Conservation (phyloP, 2,888 invertebrate genomes). For the Elysia crispata region DNA sequence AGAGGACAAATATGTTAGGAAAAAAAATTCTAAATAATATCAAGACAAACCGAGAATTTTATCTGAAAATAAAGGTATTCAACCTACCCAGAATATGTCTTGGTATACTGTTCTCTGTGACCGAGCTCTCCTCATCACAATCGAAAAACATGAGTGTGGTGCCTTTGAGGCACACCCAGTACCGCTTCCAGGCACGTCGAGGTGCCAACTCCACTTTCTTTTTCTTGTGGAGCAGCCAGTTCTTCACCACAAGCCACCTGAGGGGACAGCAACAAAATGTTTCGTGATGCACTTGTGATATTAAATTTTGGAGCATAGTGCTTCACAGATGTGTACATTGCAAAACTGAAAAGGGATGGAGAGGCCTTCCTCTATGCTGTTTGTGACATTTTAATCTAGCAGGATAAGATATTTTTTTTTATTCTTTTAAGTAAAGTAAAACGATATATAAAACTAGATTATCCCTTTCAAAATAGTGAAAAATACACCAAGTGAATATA, state of each 20-base stretch:
- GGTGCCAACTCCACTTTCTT: conserved; percentile 97
- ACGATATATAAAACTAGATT: no score
- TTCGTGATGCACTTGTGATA: neutral
- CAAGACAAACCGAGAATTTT: no score
- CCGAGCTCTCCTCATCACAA: conserved; percentile 69
- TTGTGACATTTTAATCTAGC: no score
- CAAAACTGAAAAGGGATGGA: neutral
- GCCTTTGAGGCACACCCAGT: conserved; percentile 98
- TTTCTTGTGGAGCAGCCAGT: conserved; percentile 97
- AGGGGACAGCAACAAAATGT: neutral
- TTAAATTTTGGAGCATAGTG: neutral
- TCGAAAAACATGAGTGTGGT: conserved; percentile 94
- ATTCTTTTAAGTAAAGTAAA: no score
- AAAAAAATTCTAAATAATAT: no score
- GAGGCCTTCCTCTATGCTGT: no score
- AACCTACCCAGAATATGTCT: conserved; percentile 73
- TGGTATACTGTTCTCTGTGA: conserved; percentile 71
- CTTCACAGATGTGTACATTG: no score
- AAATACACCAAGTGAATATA: no score
- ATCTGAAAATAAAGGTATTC: no score
- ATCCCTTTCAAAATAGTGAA: no score
- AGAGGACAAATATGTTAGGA: no score
- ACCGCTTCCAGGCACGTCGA: conserved; percentile 98
- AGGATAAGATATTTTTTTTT: no score
- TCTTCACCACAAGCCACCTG: conserved; percentile 98